Base-by-base conservation (phyloP, 2,888 invertebrate species). In the Unio pictorum region DNA sequence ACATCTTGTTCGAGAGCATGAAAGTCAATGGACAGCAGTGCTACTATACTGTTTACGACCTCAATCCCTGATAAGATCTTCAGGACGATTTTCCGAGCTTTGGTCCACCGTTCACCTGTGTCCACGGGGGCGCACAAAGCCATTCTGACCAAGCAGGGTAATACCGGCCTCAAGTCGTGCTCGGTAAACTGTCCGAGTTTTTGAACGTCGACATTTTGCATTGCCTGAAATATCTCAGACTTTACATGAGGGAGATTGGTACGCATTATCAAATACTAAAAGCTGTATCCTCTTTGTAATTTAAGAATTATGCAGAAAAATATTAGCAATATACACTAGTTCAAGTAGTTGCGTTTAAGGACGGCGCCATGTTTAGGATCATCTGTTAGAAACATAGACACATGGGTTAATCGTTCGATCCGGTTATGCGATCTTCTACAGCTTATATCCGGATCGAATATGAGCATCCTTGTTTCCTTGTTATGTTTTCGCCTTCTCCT, bases 11-110 rank as follows among this genome's bases (percentile, higher is more conserved):
- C 98, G 61, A 98, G 91, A 45, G 95, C 94, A 87, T 97, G 96
- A 89, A 98, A 98, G 91, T 98, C 97, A 67, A 98, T 96, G 15
- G 97, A 97, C 6, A 98, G 92, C 23, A 98, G 92, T 0, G 96
- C 95, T 1, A 98, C 97, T 79, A 98, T 95, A 68, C 96, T 95
- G 90, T 98, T 98, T 0, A 98, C 98, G 67, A 95, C 93, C 89
- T 98, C 97, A 81, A 97, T 95, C 8, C 96, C 96, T 1, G 96
- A 95, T 0, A 98, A 92, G 64, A 97, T 93, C n/a, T 95, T 95
- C 3, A 98, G 91, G 66, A 97, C 95, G 85, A 95, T 94, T 89
- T 96, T 96, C 82, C 96, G 94, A 56, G 94, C 94, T 83, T 94
- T 94, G 61, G 94, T 93, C 88, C 96, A 97, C 70, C 94, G 93